Base-by-base conservation (phyloP, 2,797 vertebrate species). In the Clarias platycephalus region DNA sequence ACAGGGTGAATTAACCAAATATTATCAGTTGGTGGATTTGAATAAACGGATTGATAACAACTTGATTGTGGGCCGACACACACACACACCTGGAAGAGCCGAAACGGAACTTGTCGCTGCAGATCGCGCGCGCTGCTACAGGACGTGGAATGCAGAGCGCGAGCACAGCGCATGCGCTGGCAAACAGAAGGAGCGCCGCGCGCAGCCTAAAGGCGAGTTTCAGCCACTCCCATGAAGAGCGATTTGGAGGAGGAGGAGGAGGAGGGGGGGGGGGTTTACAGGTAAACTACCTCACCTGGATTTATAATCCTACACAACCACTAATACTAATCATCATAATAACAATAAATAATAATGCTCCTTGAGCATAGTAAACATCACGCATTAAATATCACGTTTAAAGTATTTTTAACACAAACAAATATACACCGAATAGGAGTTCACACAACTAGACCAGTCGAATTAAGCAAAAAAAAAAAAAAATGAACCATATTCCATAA, bases 131-230 rank as follows among this genome's bases (percentile, higher is more conserved):
- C 78, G 94, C 94, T 91, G 88, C 80, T 84, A 93, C 93, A 94
- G 92, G 94, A 94, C 90, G 85, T 93, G 93, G 94, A 95, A 94
- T 95, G 86, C 89, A 85, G 87, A 91, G 91, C 75, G 28, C 91
- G 77, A 63, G 58, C 72, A 84, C 71, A 15, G 40, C 66, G 60
- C 78, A 64, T 80, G 78, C 78, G 78, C 78, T 49, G 77, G 64
- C 37, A 28, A 49, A 66, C 60, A 80, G 60, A 26, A 49, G 7
- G 77, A 63, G 24, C 37, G 57, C 72, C 53, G 26, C 74, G 31
- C 55, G 49, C n/a, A 77, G 31, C 75, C 76, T 62, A 34, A 40
- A 62, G 57, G 76, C 58, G 58, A 66, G 62, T 80, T 66, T 80
- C 62, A 80, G 62, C 78, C 78, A 66, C 78, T 31, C 78, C 78